Percentiles rank a stretch among this genome's conserved stretches.
These are phyloP conservation scores for Phortica variegata DNA, from an alignment of 1,140 invertebrate species.

Conservation along the genomic window DNA sequence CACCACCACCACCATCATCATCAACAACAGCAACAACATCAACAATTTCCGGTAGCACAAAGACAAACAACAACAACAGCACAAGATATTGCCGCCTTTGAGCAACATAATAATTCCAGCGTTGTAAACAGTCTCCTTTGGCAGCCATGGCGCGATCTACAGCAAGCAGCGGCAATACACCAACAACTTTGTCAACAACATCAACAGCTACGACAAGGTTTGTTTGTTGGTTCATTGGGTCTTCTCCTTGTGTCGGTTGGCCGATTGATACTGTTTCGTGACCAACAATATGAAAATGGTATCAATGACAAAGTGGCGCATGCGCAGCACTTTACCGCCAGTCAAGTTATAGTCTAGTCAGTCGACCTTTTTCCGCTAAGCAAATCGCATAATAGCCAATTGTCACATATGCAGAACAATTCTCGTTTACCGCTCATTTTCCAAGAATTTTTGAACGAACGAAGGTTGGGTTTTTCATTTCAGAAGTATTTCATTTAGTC, in stretches of 20 bases:
- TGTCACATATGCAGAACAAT: too few species aligned
- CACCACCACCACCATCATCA: slow-evolving; percentile 18
- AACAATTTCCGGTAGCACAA: slow-evolving; percentile 11
- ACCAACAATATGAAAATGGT: too few species aligned
- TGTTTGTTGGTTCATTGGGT: slow-evolving; percentile 16
- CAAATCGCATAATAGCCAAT: too few species aligned
- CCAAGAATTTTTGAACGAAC: too few species aligned
- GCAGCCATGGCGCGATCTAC: slow-evolving; percentile 50
- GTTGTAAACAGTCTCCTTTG: slow-evolving; percentile 48
- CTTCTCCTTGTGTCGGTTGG: not conserved
- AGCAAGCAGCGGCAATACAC: slow-evolving; percentile 47
- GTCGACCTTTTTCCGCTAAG: slow-evolving; percentile 6
- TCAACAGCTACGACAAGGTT: slow-evolving; percentile 42
- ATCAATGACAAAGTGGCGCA: too few species aligned
- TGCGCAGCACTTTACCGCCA: too few species aligned
- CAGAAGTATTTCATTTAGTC: too few species aligned
- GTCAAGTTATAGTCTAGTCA: slow-evolving; percentile 7
- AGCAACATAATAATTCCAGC: slow-evolving; percentile 32
- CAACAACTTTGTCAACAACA: slow-evolving; percentile 48
- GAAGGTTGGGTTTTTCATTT: too few species aligned
- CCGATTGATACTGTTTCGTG: not conserved
- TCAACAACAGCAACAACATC: slow-evolving; percentile 17
- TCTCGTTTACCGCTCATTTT: too few species aligned
- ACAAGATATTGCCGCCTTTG: not conserved
- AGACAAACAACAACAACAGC: slow-evolving; percentile 16